Base-by-base conservation (phyloP, 2,888 invertebrate genomes). In the Osmoderma eremita region DNA sequence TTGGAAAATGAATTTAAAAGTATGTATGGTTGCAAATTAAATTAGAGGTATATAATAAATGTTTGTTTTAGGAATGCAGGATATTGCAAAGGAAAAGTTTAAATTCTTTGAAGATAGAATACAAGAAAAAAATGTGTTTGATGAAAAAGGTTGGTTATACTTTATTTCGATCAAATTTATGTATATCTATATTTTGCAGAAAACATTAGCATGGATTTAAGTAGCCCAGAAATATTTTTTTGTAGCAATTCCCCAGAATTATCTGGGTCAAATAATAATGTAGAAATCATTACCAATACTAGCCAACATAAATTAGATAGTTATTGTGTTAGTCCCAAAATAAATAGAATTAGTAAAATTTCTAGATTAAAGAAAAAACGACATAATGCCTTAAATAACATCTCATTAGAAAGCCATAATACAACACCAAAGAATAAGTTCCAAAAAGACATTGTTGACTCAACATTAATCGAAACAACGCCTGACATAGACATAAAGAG, bases 381-480 rank as follows among this genome's bases (percentile, higher is more conserved):
- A n/a, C 6, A n/a, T 20, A 50, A 15, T 39, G 15, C 8, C 1
- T 15, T 18, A 30, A 65, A 56, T 65, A 49, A 50, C 49, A 49
- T 58, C 17, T 13, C 56, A 22, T 38, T 65, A 22, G 38, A n/a
- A n/a, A n/a, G n/a, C 13, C 17, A 49, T 49, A 54, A 41, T 2
- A 3, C 15, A 45, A 5, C 30, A 30, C 17, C 45, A 13, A 39
- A 41, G 10, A 45, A 12, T 30, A 61, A 48, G 20, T 36, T 41
- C 15, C 10, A 56, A 17, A 56, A 36, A 36, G 54, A 65, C 65
- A 36, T 65, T 39, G 15, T 62, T 36, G 65, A 68, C 45, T 41
- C 63, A 12, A 65, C 62, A 15, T 38, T 68, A 30, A 65, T 68
- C 20, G 61, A 68, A 12, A 58, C 22, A 22, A 68, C 65, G 10